Conservation (phyloP, 2,797 vertebrate genomes). For the Platalea minor region DNA sequence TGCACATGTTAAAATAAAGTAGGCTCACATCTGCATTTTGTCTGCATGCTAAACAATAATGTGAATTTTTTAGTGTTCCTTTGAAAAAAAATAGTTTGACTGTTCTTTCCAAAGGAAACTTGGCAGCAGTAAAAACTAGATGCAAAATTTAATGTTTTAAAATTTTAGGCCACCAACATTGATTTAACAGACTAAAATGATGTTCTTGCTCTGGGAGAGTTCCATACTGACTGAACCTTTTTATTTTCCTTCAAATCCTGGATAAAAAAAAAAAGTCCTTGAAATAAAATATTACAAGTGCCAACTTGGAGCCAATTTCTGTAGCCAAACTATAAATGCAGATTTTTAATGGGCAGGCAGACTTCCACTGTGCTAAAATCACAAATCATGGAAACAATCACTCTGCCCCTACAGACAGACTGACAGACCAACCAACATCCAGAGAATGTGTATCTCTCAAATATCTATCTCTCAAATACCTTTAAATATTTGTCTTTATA, state of each 20-base stretch:
- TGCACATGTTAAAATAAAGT: constrained; percentile 44
- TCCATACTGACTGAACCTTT: not conserved
- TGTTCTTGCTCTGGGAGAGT: not conserved
- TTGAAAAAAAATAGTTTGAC: not conserved
- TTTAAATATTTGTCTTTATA: not conserved
- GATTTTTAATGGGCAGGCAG: not conserved
- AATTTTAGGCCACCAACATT: constrained; percentile 49
- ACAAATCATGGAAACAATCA: not conserved
- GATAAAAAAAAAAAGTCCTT: not conserved
- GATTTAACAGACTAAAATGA: not conserved
- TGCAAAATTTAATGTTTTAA: not conserved
- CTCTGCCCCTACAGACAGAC: not conserved
- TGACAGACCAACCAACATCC: not conserved
- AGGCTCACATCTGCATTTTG: constrained; percentile 41
- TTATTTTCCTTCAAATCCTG: not conserved
- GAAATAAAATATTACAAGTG: not conserved
- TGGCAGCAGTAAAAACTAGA: constrained; percentile 17
- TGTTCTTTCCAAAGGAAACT: constrained; percentile 44
- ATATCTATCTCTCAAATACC: not conserved
- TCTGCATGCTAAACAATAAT: constrained; percentile 1
- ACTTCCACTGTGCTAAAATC: not conserved
- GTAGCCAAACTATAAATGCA: not conserved
- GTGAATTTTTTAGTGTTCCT: not conserved
- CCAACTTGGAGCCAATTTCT: not conserved
- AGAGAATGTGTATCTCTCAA: not conserved